Conservation (phyloP, 2,113 vertebrate genomes). For the Pholis gunnellus region DNA sequence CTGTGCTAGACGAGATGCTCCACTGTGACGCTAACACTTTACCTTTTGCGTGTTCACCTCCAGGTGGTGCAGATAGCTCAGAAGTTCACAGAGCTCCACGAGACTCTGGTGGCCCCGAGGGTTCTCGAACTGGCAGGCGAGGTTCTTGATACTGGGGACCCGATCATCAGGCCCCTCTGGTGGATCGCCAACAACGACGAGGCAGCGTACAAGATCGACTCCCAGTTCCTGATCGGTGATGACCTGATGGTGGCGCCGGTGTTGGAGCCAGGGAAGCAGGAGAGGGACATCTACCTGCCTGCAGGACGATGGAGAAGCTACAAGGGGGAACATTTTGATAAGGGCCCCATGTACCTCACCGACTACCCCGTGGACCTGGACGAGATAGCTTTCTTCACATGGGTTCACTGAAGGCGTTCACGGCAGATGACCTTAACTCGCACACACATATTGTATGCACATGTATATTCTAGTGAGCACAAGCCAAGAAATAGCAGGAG, state of each 20-base stretch:
- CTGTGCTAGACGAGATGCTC: not conserved
- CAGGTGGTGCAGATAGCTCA: conserved; percentile 91
- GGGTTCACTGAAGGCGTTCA: conserved; percentile 62
- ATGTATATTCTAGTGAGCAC: conserved; percentile 39
- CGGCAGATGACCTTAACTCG: not conserved
- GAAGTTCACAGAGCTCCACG: conserved; percentile 90
- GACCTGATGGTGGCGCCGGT: conserved; percentile 96
- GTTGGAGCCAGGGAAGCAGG: conserved; percentile 94
- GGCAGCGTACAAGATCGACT: conserved; percentile 91
- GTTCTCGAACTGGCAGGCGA: conserved; percentile 92
- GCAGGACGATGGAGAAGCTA: conserved; percentile 94
- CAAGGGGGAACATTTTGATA: conserved; percentile 92
- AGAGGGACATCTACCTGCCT: conserved; percentile 94
- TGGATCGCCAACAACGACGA: conserved; percentile 93
- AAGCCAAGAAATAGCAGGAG: conserved; percentile 20
- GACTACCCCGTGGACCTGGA: conserved; percentile 94
- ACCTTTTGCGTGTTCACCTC: conserved; percentile 7
- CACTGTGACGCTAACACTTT: not conserved
- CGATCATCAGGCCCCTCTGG: conserved; percentile 97
- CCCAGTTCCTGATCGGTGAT: conserved; percentile 96
- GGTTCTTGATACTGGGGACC: conserved; percentile 91
- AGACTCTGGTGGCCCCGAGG: conserved; percentile 91
- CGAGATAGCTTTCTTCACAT: conserved; percentile 90
- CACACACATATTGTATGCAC: not conserved
- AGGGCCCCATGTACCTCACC: conserved; percentile 89